Base-by-base conservation (phyloP, 2,113 vertebrate genomes). In the Numida meleagris region DNA sequence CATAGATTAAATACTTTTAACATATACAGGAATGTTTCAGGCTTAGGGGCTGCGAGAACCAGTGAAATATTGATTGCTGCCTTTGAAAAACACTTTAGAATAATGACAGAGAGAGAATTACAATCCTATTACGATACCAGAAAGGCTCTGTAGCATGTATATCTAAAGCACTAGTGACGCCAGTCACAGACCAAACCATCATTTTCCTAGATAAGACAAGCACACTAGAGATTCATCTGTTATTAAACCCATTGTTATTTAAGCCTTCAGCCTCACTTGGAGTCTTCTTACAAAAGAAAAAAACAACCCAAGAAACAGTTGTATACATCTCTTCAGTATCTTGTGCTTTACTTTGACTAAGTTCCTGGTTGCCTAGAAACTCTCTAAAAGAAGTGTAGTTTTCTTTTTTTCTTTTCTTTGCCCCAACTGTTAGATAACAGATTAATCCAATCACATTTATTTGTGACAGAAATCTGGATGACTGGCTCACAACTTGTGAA, bases 331-430 rank as follows among this genome's bases (percentile, higher is more conserved):
- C 72, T 67, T 59, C 42, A 48, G 14, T 16, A 19, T 66, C 79
- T 86, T 20, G 4, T 31, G 61, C 79, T 74, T 91, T 33, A 67
- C 68, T 82, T 81, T 67, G 34, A 65, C 88, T 36, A 80, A 86
- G 61, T 90, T 89, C 43, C n/a, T 80, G 27, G 91, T 96, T 97
- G 95, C 95, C 90, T 96, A 84, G 96, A 94, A 96, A 95, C 85
- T 91, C 94, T 46, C 36, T 24, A 31, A 53, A 89, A 83, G 42
- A 83, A 61, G 29, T 83, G 57, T 38, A 72, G 66, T 82, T 75
- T 73, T 46, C 13, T 36, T 67, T n/a, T 58, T 33, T 20, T 10
- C 45, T 42, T 23, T 21, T 36, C 5, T 72, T 81, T 75, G 77
- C 10, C 73, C 42, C 45, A 83, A 63, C 57, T 62, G 53, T 81